A percentile compares a stretch with the other conserved stretches of the same genome.
These are phyloP conservation scores for Macropodus opercularis DNA, from an alignment of 2,797 vertebrate species.

Conservation along the genomic window DNA sequence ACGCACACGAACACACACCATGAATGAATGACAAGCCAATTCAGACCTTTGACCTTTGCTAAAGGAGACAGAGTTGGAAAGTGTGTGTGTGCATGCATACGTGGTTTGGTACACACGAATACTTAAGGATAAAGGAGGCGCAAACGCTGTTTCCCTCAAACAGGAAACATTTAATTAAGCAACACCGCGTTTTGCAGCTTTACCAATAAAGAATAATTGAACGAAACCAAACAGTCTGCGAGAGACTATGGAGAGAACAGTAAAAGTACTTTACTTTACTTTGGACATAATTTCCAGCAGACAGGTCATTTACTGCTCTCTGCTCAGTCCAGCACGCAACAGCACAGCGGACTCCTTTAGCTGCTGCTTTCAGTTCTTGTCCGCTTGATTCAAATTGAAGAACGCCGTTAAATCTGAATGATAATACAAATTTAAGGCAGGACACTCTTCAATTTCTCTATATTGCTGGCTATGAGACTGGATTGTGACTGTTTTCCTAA, in stretches of 20 bases:
- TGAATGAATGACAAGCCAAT: constrained; percentile 51
- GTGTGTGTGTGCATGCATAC: constrained; percentile 16
- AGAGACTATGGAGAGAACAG: constrained; percentile 56
- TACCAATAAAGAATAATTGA: constrained; percentile 60
- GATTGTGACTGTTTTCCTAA: constrained; percentile 24
- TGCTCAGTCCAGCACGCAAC: constrained; percentile 33
- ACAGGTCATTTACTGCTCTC: constrained; percentile 63
- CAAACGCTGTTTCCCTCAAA: constrained; percentile 31
- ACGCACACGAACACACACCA: background rate
- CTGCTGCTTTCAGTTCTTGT: constrained; percentile 44
- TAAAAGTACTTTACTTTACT: constrained; percentile 67
- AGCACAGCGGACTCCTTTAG: constrained; percentile 48
- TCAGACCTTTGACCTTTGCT: constrained; percentile 45
- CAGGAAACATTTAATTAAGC: constrained; percentile 55
- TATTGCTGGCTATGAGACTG: constrained; percentile 10
- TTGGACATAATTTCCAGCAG: constrained; percentile 61
- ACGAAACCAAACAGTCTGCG: constrained; percentile 51
- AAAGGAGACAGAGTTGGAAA: constrained; percentile 23
- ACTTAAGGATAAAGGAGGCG: background rate
- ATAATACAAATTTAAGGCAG: constrained; percentile 37
- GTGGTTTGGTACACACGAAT: background rate
- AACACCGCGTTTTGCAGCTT: constrained; percentile 36
- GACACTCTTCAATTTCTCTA: constrained; percentile 28
- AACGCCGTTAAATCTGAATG: constrained; percentile 40
- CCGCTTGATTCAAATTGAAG: constrained; percentile 60